A percentile compares a stretch with the other conserved stretches of the same genome.
These are phyloP conservation scores for Adelphocoris suturalis DNA, from an alignment of 2,888 invertebrate species.

Conservation along the genomic window DNA sequence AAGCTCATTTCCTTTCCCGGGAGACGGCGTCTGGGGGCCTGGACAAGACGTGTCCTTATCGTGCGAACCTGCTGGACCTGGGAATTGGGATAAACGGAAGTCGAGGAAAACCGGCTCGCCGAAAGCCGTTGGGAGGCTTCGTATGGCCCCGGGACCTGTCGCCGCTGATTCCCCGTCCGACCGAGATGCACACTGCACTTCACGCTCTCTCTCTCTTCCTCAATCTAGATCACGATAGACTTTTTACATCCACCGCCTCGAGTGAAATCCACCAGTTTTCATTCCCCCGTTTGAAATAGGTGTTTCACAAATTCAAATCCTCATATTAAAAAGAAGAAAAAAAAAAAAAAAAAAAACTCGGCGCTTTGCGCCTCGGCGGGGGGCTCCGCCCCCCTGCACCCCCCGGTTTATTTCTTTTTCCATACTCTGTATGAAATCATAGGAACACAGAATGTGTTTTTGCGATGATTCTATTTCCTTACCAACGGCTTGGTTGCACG, in stretches of 20 bases:
- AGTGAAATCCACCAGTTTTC: background rate
- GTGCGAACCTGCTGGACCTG: conserved; percentile 37
- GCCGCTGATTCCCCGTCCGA: background rate
- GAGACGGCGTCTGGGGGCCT: conserved; percentile 28
- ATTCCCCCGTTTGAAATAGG: background rate
- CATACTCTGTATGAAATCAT: too few relatives aligned
- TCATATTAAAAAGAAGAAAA: too few relatives aligned
- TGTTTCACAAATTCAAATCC: background rate
- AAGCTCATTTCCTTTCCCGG: conserved; percentile 46
- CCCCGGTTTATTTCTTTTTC: too few relatives aligned
- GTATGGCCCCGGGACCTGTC: background rate
- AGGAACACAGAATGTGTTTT: too few relatives aligned
- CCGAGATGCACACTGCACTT: conserved; percentile 37
- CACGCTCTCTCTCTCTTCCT: background rate
- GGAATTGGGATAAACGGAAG: conserved; percentile 65
- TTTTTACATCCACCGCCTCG: conserved; percentile 3
- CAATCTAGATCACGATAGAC: background rate
- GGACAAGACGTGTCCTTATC: background rate
- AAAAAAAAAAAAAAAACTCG: too few relatives aligned
- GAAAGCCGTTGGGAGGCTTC: background rate
- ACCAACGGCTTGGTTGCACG: too few relatives aligned
- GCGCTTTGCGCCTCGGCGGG: too few relatives aligned
- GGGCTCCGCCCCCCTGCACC: too few relatives aligned
- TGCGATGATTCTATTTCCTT: too few relatives aligned
- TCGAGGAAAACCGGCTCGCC: conserved; percentile 46